These are phyloP conservation scores for Chloroceryle amazona DNA, from an alignment of 2,797 vertebrate genomes.

Conservation along the genomic window DNA sequence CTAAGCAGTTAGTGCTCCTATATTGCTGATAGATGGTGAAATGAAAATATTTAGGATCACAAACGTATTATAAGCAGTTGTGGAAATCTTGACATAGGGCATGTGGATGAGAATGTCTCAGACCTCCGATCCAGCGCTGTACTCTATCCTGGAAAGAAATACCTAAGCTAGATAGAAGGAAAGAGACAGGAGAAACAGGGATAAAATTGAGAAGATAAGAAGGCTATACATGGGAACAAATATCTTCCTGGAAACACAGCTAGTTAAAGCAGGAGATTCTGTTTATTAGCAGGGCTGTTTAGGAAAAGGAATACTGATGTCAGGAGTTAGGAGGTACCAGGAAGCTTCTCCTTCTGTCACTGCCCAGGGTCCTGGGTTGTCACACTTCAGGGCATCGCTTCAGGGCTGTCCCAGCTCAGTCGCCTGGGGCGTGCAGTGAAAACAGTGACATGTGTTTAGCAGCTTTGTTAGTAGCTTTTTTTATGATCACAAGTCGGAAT, in stretches of 20 bases:
- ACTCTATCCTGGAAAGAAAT: background rate
- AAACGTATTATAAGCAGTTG: background rate
- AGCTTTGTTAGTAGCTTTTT: background rate
- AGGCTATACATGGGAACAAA: background rate
- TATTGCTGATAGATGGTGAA: background rate
- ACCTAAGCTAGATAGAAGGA: background rate
- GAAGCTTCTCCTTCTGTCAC: background rate
- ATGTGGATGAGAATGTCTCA: background rate
- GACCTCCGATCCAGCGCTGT: background rate
- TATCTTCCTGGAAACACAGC: background rate
- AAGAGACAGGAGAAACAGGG: background rate
- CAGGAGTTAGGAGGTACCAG: background rate
- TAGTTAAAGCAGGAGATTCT: background rate
- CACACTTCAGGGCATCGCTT: background rate
- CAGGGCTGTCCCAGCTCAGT: background rate
- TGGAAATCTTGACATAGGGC: background rate
- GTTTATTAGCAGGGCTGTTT: background rate
- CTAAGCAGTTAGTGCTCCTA: background rate
- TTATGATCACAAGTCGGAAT: background rate
- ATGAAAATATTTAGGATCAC: background rate
- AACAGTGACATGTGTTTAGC: background rate
- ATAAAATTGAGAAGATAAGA: background rate
- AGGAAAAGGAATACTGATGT: background rate
- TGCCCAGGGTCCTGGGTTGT: background rate
- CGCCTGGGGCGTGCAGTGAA: background rate